Conservation (phyloP, 2,797 vertebrate genomes). For the Tapirus indicus region DNA sequence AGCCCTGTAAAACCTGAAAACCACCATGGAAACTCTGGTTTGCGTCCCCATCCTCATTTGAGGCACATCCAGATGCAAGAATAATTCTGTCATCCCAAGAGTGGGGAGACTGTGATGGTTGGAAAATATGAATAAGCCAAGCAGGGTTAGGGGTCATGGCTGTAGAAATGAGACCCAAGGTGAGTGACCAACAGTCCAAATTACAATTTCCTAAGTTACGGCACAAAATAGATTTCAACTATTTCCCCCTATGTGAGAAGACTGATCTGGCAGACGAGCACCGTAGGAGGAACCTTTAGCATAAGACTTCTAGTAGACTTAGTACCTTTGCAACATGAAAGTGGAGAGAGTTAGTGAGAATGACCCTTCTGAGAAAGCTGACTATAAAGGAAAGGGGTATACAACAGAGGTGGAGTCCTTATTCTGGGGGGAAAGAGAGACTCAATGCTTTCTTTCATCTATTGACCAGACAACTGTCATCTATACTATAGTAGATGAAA, state of each 20-base stretch:
- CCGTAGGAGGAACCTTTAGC: background rate
- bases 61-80: background rate
- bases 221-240: background rate
- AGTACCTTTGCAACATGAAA: background rate
- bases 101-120: no score
- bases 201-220: background rate
- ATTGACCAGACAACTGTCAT: background rate
- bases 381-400: background rate
- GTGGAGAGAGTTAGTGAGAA: background rate
- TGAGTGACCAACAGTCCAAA: background rate
- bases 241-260: background rate
- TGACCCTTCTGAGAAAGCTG: background rate
- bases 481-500: background rate
- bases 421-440: no score
- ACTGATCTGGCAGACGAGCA: no score
- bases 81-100: background rate
- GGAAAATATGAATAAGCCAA: background rate
- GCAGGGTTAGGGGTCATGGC: no score
- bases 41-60: background rate
- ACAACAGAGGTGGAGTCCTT: background rate
- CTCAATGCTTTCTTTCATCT: background rate
- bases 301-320: background rate
- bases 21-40: background rate
- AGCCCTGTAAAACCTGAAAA: background rate
- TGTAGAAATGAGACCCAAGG: background rate